A percentile compares a stretch with the other conserved stretches of the same genome.
Conservation (phyloP, 1,140 invertebrate genomes). For the Conopomorpha cramerella region DNA sequence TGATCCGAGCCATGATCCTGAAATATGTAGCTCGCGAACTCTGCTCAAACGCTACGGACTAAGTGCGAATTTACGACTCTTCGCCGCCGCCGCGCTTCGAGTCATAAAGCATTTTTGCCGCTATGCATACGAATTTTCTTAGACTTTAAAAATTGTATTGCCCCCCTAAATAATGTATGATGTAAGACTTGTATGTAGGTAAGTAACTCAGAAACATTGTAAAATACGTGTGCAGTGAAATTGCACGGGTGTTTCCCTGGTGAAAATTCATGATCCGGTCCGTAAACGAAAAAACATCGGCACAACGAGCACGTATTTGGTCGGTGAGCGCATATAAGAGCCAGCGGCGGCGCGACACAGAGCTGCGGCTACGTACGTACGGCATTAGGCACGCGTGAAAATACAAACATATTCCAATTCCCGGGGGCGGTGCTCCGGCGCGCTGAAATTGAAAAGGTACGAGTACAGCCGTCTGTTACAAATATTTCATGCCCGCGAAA, state of each 20-base stretch:
- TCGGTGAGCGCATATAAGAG: too few relatives aligned
- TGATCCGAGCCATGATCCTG: slow-evolving; percentile 13
- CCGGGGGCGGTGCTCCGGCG: slow-evolving; percentile 11
- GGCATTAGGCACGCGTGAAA: slow-evolving; percentile 15
- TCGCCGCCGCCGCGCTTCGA: slow-evolving; percentile 6
- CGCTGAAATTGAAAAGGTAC: slow-evolving; percentile 32
- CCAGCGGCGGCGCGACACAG: too few relatives aligned
- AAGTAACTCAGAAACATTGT: too few relatives aligned
- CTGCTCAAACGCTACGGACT: slow-evolving; percentile 9
- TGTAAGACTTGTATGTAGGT: too few relatives aligned
- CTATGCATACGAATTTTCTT: slow-evolving; percentile 14
- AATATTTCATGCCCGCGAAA: slow-evolving; percentile 33
- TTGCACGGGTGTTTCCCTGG: too few relatives aligned
- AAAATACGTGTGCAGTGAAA: too few relatives aligned
- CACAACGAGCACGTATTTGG: too few relatives aligned
- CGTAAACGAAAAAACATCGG: too few relatives aligned
- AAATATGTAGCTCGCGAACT: slow-evolving; percentile 16
- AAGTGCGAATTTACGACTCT: slow-evolving; percentile 21
- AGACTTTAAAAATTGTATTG: neutral
- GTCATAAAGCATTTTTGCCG: slow-evolving; percentile 16
- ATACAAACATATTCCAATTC: slow-evolving; percentile 21
- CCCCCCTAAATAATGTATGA: too few relatives aligned
- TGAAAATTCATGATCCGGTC: too few relatives aligned
- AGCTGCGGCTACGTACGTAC: too few relatives aligned
- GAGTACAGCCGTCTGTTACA: slow-evolving; percentile 20